Conservation (phyloP, 2,888 invertebrate genomes). For the Microchrysa polita region DNA sequence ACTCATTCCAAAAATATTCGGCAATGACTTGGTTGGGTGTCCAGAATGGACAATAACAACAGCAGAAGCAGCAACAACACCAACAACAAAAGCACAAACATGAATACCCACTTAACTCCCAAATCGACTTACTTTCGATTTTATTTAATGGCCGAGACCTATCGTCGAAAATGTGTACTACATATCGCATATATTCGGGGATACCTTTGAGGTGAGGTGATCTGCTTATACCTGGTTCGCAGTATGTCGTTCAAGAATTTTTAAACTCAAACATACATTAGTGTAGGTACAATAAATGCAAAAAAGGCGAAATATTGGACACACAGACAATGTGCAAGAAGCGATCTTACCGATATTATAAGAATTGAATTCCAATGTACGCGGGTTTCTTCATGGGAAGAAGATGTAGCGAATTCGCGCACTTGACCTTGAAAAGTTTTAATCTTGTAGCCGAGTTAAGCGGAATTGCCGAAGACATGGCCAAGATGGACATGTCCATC, state of each 20-base stretch:
- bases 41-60: not conserved
- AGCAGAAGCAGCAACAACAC: conserved; percentile 32
- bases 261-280: not conserved
- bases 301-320: not conserved
- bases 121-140: conserved; percentile 43
- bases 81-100: conserved; percentile 31
- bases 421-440: conserved; percentile 31
- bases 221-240: conserved; percentile 16
- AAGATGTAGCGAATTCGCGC: not conserved
- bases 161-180: conserved; percentile 10
- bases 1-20: not conserved
- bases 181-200: not conserved
- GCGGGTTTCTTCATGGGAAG: not conserved
- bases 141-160: conserved; percentile 29
- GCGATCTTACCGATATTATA: not conserved
- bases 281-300: conserved; percentile 9
- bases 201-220: not conserved
- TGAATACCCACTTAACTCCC: conserved; percentile 34
- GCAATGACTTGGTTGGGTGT: not conserved
- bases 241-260: not conserved
- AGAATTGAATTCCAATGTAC: too few species aligned
- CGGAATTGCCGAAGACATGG: not conserved
- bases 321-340: not conserved
- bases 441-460: not conserved
- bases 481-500: conserved; percentile 1